Base-by-base conservation (phyloP, 2,113 vertebrate genomes). In the Ctenomys sociabilis region DNA sequence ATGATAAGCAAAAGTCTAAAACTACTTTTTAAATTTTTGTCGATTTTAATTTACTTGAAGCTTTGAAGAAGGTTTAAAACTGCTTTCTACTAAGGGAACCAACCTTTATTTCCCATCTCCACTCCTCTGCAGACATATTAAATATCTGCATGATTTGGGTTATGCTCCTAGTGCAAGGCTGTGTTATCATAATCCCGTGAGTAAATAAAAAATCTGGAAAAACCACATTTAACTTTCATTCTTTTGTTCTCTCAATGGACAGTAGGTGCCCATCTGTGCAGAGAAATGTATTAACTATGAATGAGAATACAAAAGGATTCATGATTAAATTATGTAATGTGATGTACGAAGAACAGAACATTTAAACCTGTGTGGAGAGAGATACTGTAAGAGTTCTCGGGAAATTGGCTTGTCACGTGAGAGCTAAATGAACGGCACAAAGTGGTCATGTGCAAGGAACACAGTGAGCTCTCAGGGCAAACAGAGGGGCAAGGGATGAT, bases 31-130 rank as follows among this genome's bases (percentile, higher is more conserved):
- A 17, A 21, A 82, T 12, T 88, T 94, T 77, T 64, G 72, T 86
- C 22, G 52, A 24, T 92, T 96, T 85, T 95, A 83, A 89, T 61
- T 81, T 10, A 90, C 45, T 59, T 37, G 28, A 81, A 94, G 3
- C 17, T 49, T 93, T 52, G 6, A 95, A 61, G 28, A 93, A 80
- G 49, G 11, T n/a, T 24, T 57, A 16, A 92, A 84, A 61, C 35
- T 13, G 66, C 6, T 45, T 40, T 91, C 14, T 1, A 49, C 13
- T 30, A 13, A 13, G 19, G 13, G 43, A 30, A 2, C 26, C 43
- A 88, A 87, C 1, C 24, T 52, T 37, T 85, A 2, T 24, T 84
- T 54, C 16, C 11, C n/a, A 1, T 78, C 3, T 14, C 7, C 2
- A 59, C 6, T 88, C 19, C 37, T 63, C 8, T 64, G 5, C 22